phyloP scores from a whole-genome alignment of 2,888 invertebrate genomes.

The Drosophila neutralis region DNA sequence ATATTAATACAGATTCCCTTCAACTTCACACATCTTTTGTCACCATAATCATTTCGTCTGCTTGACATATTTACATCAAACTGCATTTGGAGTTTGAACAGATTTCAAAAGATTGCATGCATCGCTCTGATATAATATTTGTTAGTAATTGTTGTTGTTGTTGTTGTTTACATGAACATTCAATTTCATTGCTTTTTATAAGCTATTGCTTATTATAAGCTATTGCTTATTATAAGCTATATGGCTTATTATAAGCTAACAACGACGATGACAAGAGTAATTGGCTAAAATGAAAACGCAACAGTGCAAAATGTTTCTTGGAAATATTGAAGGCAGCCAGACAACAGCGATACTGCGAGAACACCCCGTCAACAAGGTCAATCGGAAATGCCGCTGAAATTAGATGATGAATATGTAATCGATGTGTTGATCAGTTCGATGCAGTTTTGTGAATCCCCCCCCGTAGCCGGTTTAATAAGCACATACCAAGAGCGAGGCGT shows the following conservation, averaged over 20 bases:
- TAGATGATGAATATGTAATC: slow-evolving; percentile 12
- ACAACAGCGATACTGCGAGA: not conserved
- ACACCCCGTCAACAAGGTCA: slow-evolving; percentile 3
- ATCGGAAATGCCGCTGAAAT: slow-evolving; percentile 46
- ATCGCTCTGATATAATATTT: slow-evolving; percentile 21
- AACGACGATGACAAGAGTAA: slow-evolving; percentile 22
- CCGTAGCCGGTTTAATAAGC: slow-evolving; percentile 27
- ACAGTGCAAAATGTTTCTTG: slow-evolving; percentile 48
- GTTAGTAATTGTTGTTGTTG: slow-evolving; percentile 5
- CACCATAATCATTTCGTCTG: not conserved
- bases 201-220: slow-evolving; percentile 29
- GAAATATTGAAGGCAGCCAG: slow-evolving; percentile 43
- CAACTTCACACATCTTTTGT: not conserved
- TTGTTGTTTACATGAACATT: slow-evolving; percentile 40
- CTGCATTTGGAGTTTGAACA: not conserved
- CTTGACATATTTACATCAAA: not conserved
- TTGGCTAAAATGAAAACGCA: slow-evolving; percentile 51
- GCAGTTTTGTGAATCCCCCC: slow-evolving; percentile 44
- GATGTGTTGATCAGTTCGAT: slow-evolving; percentile 16
- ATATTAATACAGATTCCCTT: not conserved
- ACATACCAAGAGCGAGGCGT: not conserved
- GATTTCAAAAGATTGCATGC: slow-evolving; percentile 20
- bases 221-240: slow-evolving; percentile 28
- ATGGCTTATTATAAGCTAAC: slow-evolving; percentile 27
- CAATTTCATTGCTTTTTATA: slow-evolving; percentile 48